Evolutionary conservation across 2,113 vertebrate species (phyloP).

Genomic region (Polypterus senegalus): DNA sequence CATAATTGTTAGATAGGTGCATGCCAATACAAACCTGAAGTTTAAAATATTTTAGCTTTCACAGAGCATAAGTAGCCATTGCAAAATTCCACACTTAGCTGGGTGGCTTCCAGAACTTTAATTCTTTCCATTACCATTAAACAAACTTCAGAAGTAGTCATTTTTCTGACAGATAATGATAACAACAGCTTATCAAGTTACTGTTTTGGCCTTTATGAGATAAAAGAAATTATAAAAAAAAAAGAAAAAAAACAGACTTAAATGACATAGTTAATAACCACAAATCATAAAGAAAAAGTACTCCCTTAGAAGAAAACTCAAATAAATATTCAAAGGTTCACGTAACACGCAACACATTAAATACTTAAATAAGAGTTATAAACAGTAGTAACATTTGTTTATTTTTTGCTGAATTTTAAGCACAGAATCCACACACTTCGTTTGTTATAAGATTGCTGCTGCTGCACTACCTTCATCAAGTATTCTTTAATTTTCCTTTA

Average conservation of each 20-base stretch:
- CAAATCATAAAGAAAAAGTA: constrained; percentile 8
- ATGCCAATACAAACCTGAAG: too few relatives aligned
- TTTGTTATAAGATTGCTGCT: too few relatives aligned
- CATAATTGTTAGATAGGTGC: too few relatives aligned
- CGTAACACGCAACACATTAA: too few relatives aligned
- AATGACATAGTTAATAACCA: constrained; percentile 14
- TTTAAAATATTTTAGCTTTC: neutral
- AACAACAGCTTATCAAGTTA: constrained; percentile 19
- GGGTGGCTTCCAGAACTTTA: neutral
- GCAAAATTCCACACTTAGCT: neutral
- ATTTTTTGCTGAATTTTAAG: too few relatives aligned
- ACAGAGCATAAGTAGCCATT: neutral
- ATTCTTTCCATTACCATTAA: neutral
- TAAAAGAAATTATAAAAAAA: constrained; percentile 16
- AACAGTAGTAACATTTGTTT: too few relatives aligned
- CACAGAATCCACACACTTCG: too few relatives aligned
- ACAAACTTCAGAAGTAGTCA: constrained; percentile 1
- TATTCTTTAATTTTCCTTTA: too few relatives aligned
- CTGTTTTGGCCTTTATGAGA: constrained; percentile 21
- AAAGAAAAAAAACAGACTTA: constrained; percentile 18
- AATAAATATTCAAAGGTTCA: too few relatives aligned
- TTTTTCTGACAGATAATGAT: constrained; percentile 13
- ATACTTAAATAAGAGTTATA: too few relatives aligned
- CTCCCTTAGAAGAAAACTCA: too few relatives aligned
- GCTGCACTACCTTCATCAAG: too few relatives aligned